Conservation (phyloP, 1,140 invertebrate genomes). For the Ephestia elutella region DNA sequence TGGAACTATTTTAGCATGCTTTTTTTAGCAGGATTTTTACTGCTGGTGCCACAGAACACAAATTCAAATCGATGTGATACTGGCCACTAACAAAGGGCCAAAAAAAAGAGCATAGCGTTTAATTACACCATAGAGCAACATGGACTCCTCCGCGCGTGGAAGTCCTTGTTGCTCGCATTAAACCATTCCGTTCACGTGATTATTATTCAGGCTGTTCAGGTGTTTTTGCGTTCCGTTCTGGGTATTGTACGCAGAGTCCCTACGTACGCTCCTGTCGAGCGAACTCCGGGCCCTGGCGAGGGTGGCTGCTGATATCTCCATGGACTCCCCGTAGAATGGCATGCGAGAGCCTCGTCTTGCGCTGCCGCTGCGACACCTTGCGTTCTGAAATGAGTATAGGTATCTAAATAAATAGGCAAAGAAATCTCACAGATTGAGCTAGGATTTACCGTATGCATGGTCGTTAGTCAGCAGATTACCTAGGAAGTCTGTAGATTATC, state of each 20-base stretch:
- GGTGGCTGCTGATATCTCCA: constrained; percentile 64
- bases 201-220: constrained; percentile 42
- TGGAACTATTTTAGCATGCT: too few species aligned
- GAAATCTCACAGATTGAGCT: too few species aligned
- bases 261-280: constrained; percentile 33
- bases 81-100: not conserved
- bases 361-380: constrained; percentile 41
- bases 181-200: constrained; percentile 38
- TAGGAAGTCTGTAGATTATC: too few species aligned
- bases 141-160: too few species aligned
- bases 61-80: not conserved
- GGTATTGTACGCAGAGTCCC: constrained; percentile 39
- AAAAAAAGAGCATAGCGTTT: not conserved
- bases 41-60: too few species aligned
- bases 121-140: too few species aligned
- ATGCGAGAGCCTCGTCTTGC: constrained; percentile 50
- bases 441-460: too few species aligned
- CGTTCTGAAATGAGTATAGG: constrained; percentile 36
- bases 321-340: constrained; percentile 63
- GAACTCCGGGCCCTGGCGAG: constrained; percentile 50
- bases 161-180: too few species aligned
- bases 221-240: constrained; percentile 55
- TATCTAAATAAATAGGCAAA: not conserved
- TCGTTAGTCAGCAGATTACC: too few species aligned
- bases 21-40: not conserved